A percentile compares a stretch with the other conserved stretches of the same genome.
These are phyloP conservation scores for Neria commutata DNA, from an alignment of 2,888 invertebrate genomes.

Conservation along the genomic window DNA sequence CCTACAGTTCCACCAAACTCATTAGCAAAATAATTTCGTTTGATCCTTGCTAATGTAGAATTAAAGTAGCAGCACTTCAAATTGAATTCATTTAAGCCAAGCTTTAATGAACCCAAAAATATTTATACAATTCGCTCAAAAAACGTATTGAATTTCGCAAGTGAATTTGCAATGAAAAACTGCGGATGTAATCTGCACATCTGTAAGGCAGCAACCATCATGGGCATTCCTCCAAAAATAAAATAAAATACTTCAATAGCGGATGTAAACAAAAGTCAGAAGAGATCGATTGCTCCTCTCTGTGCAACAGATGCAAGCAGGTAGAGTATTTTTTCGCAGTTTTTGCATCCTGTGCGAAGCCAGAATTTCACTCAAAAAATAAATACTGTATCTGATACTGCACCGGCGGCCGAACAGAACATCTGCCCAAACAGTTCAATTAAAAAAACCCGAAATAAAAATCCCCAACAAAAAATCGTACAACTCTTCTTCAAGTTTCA, in stretches of 20 bases:
- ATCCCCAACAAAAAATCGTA: no score
- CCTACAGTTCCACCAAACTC: no score
- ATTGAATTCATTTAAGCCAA: neutral
- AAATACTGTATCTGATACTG: neutral
- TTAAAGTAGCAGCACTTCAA: no score
- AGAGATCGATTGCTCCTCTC: constrained; percentile 55
- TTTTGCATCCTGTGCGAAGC: neutral
- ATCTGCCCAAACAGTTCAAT: neutral
- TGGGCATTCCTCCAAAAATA: constrained; percentile 33
- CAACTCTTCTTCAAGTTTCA: neutral
- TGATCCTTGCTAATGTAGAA: no score
- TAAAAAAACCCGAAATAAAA: constrained; percentile 1
- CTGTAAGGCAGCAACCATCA: constrained; percentile 54
- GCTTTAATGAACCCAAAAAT: neutral
- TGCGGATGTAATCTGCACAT: constrained; percentile 54
- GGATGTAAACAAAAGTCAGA: constrained; percentile 60
- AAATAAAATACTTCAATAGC: constrained; percentile 46
- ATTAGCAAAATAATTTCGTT: no score
- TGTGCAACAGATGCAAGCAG: neutral
- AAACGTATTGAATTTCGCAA: no score
- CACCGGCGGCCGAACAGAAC: neutral
- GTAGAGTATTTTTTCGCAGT: neutral
- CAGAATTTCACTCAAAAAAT: neutral
- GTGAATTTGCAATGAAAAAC: constrained; percentile 21
- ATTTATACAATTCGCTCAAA: neutral